Conservation (phyloP, 2,888 invertebrate species). For the Pachydiplax longipennis region DNA sequence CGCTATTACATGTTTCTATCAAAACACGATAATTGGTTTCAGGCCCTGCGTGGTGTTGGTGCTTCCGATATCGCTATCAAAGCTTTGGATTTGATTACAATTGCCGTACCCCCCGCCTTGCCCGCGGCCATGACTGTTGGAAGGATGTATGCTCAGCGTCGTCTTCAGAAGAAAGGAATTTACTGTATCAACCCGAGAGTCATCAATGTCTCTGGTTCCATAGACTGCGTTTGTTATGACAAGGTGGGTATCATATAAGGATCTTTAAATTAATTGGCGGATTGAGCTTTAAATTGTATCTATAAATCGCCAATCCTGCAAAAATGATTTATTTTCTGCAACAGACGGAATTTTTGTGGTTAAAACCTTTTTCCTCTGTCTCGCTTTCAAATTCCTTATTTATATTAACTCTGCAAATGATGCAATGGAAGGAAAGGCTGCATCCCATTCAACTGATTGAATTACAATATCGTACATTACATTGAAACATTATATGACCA, state of each 20-base stretch:
- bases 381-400: too few species aligned
- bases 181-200: slow-evolving; percentile 60
- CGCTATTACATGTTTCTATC: too few species aligned
- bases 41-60: slow-evolving; percentile 51
- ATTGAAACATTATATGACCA: too few species aligned
- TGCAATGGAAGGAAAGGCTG: too few species aligned
- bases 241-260: slow-evolving; percentile 56
- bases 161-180: slow-evolving; percentile 56
- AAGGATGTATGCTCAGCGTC: slow-evolving; percentile 58
- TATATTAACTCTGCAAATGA: too few species aligned
- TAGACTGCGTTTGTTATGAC: slow-evolving; percentile 64
- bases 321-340: too few species aligned
- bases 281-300: not conserved
- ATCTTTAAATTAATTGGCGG: not conserved
- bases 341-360: too few species aligned
- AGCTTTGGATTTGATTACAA: slow-evolving; percentile 68
- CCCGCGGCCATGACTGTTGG: slow-evolving; percentile 64
- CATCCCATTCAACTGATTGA: too few species aligned
- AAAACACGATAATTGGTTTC: not conserved
- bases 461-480: too few species aligned
- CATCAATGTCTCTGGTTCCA: slow-evolving; percentile 59
- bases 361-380: too few species aligned
- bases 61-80: slow-evolving; percentile 50
- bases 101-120: slow-evolving; percentile 69
- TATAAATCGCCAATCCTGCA: too few species aligned